These are phyloP conservation scores for Sprattus sprattus DNA, from an alignment of 2,113 vertebrate species.

Conservation along the genomic window DNA sequence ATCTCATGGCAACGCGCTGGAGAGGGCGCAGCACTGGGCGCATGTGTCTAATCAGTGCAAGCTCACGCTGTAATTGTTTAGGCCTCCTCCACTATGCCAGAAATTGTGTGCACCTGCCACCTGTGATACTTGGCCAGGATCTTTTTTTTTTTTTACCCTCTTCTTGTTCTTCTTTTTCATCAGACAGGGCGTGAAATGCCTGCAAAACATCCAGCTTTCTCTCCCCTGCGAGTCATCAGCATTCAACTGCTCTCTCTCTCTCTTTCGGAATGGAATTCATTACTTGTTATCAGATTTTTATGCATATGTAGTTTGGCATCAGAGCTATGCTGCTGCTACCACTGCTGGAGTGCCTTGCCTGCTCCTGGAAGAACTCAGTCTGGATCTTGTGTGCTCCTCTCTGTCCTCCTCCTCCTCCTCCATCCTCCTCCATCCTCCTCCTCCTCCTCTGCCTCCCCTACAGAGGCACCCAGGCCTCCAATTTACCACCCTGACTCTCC, in stretches of 20 bases:
- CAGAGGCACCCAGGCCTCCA: neutral
- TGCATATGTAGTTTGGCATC: constrained; percentile 39
- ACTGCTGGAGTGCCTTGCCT: neutral
- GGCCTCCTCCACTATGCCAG: constrained; percentile 35
- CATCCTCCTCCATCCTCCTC: neutral
- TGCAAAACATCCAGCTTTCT: constrained; percentile 2
- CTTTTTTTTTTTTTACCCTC: constrained; percentile 38
- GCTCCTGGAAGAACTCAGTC: neutral
- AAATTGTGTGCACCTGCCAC: constrained; percentile 37
- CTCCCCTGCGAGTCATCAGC: neutral
- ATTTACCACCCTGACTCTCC: neutral
- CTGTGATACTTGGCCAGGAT: constrained; percentile 39
- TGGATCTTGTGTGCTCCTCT: constrained; percentile 11
- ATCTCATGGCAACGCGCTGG: constrained; percentile 31
- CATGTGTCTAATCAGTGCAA: constrained; percentile 55
- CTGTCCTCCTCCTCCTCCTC: constrained; percentile 9
- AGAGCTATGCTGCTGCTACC: constrained; percentile 43
- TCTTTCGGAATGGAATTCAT: constrained; percentile 48
- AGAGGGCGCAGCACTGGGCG: constrained; percentile 34
- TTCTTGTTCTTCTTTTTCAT: constrained; percentile 23
- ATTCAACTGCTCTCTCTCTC: constrained; percentile 1
- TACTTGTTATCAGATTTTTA: constrained; percentile 58
- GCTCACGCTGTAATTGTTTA: constrained; percentile 55
- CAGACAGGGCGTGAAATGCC: constrained; percentile 47
- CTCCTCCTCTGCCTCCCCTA: neutral